Conservation (phyloP, 1,140 invertebrate species). For the Penaeus japonicus region DNA sequence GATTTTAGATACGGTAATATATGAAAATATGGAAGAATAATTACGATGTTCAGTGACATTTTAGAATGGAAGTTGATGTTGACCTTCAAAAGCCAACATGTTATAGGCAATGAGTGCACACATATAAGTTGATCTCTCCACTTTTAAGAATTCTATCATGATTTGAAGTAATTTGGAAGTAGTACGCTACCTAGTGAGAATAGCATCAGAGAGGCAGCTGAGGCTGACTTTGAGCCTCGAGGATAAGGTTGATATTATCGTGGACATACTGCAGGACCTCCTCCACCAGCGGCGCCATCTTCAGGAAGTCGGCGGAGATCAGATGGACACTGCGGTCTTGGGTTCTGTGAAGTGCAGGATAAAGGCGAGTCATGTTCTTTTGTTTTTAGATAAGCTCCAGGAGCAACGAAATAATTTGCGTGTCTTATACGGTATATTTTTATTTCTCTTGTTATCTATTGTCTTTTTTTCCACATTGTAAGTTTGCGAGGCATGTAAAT, state of each 20-base stretch:
- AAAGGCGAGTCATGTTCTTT: too few species aligned
- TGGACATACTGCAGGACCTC: constrained; percentile 84
- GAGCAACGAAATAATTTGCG: neutral
- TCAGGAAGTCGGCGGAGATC: constrained; percentile 91
- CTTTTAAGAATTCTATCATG: too few species aligned
- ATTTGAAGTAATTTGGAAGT: too few species aligned
- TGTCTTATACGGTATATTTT: too few species aligned
- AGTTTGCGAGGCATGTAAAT: too few species aligned
- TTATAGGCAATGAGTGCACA: too few species aligned
- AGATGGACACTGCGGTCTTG: constrained; percentile 88
- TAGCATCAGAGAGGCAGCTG: constrained; percentile 80
- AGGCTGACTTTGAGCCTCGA: constrained; percentile 80
- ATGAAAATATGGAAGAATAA: neutral
- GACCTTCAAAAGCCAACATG: neutral
- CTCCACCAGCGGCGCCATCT: constrained; percentile 88
- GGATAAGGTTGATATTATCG: constrained; percentile 79
- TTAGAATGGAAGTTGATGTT: neutral
- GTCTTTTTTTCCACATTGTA: too few species aligned
- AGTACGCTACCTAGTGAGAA: constrained; percentile 73
- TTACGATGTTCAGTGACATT: too few species aligned
- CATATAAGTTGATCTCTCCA: too few species aligned
- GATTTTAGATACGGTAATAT: neutral
- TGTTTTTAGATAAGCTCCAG: too few species aligned
- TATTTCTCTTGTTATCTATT: too few species aligned
- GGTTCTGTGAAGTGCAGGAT: constrained; percentile 69